Evolutionary conservation across 2,113 vertebrate species (phyloP), one percentile per base, ranked within the genome.

Genomic region (Capra hircus): DNA sequence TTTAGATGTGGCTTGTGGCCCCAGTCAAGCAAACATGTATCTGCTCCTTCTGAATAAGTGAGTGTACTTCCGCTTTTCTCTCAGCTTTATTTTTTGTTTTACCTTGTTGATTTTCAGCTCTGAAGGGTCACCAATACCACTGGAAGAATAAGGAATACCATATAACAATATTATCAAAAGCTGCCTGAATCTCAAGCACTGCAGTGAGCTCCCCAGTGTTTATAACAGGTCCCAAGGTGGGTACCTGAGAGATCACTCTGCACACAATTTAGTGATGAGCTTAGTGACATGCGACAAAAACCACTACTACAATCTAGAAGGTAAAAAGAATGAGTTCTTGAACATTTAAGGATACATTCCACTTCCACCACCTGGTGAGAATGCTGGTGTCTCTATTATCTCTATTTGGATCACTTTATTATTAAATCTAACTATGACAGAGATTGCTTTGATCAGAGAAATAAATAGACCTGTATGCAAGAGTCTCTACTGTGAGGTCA

Each of bases 101-200:
- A 97, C 99, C 99, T 99, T 99, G 98, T 97, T 99, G 99, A 74
- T 99, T 99, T 87, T 99, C 99, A 95, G 99, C 99, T 99, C 99
- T 99, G 95, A 99, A 99, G 97, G 99, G 99, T 99, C 99, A 99
- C 99, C 99, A 99, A 97, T 99, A 99, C 55, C 99, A 99, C 95
- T 99, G 90, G 99, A 99, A 3, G 99, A 99, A 98, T 99, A 99
- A 98, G 99, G 99, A 67, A 99, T 99, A 90, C 99, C 99, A 95
- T 99, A 99, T 5, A 99, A 99, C 99, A 12, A 99, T 99, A 98
- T 99, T 99, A 98, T 99, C 99, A 97, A 99, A 99, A 45, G 99
- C 99, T 86, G 99, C 99, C 98, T 99, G 99, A 98, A 99, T 99
- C 86, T 99, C 99, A 88, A 99, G 99, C 71, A 99, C 99, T 36